Conservation (phyloP, 2,113 vertebrate genomes). For the Forbesichthys agassizii region DNA sequence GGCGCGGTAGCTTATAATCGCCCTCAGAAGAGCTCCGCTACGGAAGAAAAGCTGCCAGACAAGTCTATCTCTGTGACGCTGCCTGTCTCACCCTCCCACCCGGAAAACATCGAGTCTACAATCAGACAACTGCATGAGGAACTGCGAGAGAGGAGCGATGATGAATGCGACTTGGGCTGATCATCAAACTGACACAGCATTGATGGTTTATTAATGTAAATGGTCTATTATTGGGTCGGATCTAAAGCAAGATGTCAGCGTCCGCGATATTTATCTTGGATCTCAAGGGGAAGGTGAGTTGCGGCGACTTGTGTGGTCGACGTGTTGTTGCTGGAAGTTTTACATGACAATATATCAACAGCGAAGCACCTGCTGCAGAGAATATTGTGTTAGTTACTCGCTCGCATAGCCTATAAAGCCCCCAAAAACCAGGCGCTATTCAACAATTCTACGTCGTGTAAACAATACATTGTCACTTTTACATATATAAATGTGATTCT, state of each 20-base stretch:
- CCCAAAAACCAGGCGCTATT: no score
- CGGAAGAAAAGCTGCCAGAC: slow-evolving; percentile 51
- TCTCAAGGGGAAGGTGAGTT: slow-evolving; percentile 84
- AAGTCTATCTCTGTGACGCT: slow-evolving; percentile 45
- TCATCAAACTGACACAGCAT: not conserved
- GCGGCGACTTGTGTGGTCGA: slow-evolving; percentile 33
- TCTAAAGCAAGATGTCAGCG: slow-evolving; percentile 71
- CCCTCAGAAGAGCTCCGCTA: slow-evolving; percentile 13
- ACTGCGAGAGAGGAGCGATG: slow-evolving; percentile 43
- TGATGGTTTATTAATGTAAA: not conserved
- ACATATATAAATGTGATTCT: not conserved
- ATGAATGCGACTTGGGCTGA: slow-evolving; percentile 43
- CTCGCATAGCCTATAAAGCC: no score
- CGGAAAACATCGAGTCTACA: slow-evolving; percentile 32
- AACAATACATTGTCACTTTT: not conserved
- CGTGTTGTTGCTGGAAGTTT: slow-evolving; percentile 41
- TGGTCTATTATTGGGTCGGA: not conserved
- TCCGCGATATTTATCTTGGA: slow-evolving; percentile 83
- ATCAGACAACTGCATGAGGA: slow-evolving; percentile 20
- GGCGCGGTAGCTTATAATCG: slow-evolving; percentile 5
- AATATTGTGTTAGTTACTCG: no score
- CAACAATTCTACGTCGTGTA: not conserved
- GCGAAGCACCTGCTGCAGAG: slow-evolving; percentile 43
- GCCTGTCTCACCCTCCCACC: slow-evolving; percentile 33
- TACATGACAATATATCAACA: not conserved